Evolutionary conservation across 2,113 vertebrate species (phyloP).

Genomic region (Rutilus rutilus): DNA sequence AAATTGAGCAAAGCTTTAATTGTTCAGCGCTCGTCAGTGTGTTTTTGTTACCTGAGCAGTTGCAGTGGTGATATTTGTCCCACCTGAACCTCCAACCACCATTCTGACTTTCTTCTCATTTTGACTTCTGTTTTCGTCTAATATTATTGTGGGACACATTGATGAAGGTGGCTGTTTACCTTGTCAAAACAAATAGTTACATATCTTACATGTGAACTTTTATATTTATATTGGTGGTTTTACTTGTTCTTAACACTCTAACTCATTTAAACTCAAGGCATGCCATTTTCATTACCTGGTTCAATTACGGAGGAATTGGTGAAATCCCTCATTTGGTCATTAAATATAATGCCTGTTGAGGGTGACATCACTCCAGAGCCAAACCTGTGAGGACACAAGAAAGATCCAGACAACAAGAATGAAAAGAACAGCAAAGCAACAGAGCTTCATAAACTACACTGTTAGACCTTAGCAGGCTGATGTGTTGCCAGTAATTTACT

Average conservation of each 20-base stretch:
- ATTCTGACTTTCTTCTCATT: constrained; percentile 74
- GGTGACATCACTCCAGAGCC: constrained; percentile 88
- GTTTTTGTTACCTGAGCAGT: constrained; percentile 81
- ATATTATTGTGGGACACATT: constrained; percentile 88
- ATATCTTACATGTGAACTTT: too few species aligned
- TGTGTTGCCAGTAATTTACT: too few species aligned
- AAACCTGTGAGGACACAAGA: constrained; percentile 76
- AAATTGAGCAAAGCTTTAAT: too few species aligned
- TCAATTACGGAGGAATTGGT: constrained; percentile 91
- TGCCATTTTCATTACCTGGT: constrained; percentile 74
- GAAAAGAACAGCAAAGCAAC: constrained; percentile 59
- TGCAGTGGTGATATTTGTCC: constrained; percentile 91
- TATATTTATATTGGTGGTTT: too few species aligned
- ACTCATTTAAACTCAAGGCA: too few species aligned
- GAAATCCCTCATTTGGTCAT: constrained; percentile 96
- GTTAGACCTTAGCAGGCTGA: too few species aligned
- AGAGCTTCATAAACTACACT: constrained; percentile 47
- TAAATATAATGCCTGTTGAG: constrained; percentile 90
- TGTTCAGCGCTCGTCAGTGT: too few species aligned
- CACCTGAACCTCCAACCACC: constrained; percentile 92
- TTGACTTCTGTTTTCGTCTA: constrained; percentile 78
- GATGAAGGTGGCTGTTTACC: constrained; percentile 92
- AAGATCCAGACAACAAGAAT: background rate
- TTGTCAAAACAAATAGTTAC: constrained; percentile 54
- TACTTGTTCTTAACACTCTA: too few species aligned